These are phyloP conservation scores for Anguilla marmorata DNA, from an alignment of 2,797 vertebrate genomes.

Conservation along the genomic window DNA sequence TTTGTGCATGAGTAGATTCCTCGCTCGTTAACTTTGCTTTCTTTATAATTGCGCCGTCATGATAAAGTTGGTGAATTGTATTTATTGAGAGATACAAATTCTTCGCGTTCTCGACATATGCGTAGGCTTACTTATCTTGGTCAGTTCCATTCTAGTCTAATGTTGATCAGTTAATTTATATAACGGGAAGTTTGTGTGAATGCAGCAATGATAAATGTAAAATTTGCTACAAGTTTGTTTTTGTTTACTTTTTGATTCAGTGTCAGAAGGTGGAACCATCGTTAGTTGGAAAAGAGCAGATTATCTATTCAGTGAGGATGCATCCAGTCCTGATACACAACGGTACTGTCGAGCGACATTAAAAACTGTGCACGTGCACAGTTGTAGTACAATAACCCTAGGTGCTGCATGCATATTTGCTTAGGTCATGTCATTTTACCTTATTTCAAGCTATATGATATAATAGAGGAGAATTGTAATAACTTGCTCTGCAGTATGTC, in stretches of 20 bases:
- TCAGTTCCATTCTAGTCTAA: neutral
- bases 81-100: neutral
- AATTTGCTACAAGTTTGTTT: neutral
- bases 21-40: neutral
- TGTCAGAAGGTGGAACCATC: conserved; percentile 69
- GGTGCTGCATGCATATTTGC: neutral
- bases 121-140: neutral
- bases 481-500: neutral
- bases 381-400: neutral
- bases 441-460: neutral
- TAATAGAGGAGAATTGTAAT: neutral
- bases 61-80: neutral
- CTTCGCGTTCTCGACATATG: neutral
- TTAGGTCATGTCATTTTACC: neutral
- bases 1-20: neutral
- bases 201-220: neutral
- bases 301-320: conserved; percentile 87
- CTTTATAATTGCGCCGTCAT: neutral
- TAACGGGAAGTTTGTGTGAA: neutral
- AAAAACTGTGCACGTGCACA: neutral
- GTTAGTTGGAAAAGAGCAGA: conserved; percentile 67
- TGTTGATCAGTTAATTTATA: neutral
- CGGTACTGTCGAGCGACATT: conserved; percentile 62
- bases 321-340: conserved; percentile 79
- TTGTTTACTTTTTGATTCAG: conserved; percentile 58